Evolutionary conservation across 2,888 invertebrate genomes (phyloP).

Genomic region (Microplitis manilae): DNA sequence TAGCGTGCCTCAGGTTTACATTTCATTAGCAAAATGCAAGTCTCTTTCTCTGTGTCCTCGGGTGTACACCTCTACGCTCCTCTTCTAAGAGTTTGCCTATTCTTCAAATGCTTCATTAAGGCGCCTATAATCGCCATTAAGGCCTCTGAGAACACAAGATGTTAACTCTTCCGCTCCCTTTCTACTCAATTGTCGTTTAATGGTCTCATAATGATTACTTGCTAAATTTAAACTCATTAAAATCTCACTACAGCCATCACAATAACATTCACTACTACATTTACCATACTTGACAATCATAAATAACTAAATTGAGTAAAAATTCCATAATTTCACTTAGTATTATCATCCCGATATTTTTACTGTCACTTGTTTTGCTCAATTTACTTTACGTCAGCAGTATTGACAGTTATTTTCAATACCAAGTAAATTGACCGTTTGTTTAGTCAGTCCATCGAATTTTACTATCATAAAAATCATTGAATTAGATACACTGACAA

Average conservation of each 20-base stretch:
- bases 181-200: background rate
- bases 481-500: too few relatives aligned
- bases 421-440: too few relatives aligned
- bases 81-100: slow-evolving; percentile 45
- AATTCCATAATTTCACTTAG: too few relatives aligned
- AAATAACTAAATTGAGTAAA: too few relatives aligned
- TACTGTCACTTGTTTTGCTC: too few relatives aligned
- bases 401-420: too few relatives aligned
- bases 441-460: too few relatives aligned
- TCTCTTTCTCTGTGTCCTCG: slow-evolving; percentile 33
- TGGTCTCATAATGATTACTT: slow-evolving; percentile 15
- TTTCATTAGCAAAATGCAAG: slow-evolving; percentile 58
- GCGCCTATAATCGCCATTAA: slow-evolving; percentile 47
- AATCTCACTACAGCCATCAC: slow-evolving; percentile 30
- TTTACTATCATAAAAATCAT: too few relatives aligned
- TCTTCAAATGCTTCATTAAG: slow-evolving; percentile 54
- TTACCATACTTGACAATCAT: background rate
- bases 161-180: background rate
- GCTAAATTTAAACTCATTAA: slow-evolving; percentile 5
- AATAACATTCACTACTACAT: slow-evolving; percentile 28
- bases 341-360: too few relatives aligned
- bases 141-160: background rate
- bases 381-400: too few relatives aligned
- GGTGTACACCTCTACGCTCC: slow-evolving; percentile 40
- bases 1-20: slow-evolving; percentile 53